phyloP scores from a whole-genome alignment of 2,113 vertebrate genomes.

The Spheniscus mendiculus region DNA sequence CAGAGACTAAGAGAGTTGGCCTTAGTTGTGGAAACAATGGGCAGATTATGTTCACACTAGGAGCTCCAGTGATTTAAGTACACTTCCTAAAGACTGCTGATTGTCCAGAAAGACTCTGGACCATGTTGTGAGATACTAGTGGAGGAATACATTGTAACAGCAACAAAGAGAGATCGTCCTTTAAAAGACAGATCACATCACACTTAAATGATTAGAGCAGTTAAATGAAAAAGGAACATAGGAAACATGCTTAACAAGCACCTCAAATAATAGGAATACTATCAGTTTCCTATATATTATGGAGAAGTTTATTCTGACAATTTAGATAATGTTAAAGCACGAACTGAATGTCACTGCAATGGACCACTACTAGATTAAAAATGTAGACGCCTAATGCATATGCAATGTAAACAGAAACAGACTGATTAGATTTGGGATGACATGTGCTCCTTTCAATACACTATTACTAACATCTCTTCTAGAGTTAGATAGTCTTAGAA shows the following conservation, averaged over 20 bases:
- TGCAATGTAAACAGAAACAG: neutral
- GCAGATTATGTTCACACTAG: neutral
- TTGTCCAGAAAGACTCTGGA: neutral
- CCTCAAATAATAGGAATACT: neutral
- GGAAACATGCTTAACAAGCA: neutral
- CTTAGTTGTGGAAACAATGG: neutral
- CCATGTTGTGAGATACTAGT: too few species aligned
- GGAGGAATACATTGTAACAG: neutral
- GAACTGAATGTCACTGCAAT: neutral
- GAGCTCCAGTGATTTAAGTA: neutral
- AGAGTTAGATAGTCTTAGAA: neutral
- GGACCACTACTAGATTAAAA: neutral
- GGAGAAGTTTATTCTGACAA: neutral
- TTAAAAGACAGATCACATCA: neutral
- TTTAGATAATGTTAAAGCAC: neutral
- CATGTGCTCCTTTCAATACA: neutral
- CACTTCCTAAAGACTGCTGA: neutral
- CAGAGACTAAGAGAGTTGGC: neutral
- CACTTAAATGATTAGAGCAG: neutral
- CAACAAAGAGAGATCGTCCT: neutral
- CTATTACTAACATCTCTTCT: neutral
- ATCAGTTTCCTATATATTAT: neutral
- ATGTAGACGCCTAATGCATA: neutral
- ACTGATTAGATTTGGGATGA: neutral
- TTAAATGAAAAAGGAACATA: neutral